Base-by-base conservation (phyloP, 2,888 invertebrate genomes). In the Ecdyonurus torrentis region DNA sequence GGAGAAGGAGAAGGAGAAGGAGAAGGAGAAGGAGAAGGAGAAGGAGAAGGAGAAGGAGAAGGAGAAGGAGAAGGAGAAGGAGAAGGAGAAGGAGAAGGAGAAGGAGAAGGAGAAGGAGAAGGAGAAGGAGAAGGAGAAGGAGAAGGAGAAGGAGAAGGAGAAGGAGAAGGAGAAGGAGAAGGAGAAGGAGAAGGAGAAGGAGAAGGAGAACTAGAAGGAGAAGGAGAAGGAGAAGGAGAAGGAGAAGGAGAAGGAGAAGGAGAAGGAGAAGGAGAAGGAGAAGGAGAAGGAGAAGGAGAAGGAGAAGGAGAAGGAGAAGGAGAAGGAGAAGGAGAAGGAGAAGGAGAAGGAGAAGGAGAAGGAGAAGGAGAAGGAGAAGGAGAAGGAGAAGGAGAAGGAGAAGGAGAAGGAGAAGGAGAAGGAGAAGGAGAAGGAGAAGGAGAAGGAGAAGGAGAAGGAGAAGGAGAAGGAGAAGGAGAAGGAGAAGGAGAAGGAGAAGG, bases 31-130 rank as follows among this genome's bases (percentile, higher is more conserved):
- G 20, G 58, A 20, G 50, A 58, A 18, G 24, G 52, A 19, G 25
- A 65, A 62, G 64, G 66, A 67, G 67, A 67, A 68, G 67, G 66
- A 67, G 65, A 64, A 62, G 67, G 65, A 66, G 65, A 67, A 64
- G 67, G 67, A 66, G 65, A 65, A 65, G 58, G 58, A 22, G 23
- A 2, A 24, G 58, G 1, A 24, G 22, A 58, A 18, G 23, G 23
- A 20, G 23, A 55, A 7, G 55, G 23, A 23, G 18, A 22, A 19
- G 53, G 2, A 2, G 53, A 22, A 20, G 7, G 7, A 10, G 55
- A 10, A n/a, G 19, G 55, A n/a, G 55, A 19, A 20, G 2, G 5
- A 52, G 23, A 10, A 22, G 22, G 20, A 23, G 10, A 55, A 23
- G 23, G n/a, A 55, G 55, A 23, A 20, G 55, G 23, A 20, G 18